Conservation (phyloP, 2,797 vertebrate species). For the Cynopterus sphinx region DNA sequence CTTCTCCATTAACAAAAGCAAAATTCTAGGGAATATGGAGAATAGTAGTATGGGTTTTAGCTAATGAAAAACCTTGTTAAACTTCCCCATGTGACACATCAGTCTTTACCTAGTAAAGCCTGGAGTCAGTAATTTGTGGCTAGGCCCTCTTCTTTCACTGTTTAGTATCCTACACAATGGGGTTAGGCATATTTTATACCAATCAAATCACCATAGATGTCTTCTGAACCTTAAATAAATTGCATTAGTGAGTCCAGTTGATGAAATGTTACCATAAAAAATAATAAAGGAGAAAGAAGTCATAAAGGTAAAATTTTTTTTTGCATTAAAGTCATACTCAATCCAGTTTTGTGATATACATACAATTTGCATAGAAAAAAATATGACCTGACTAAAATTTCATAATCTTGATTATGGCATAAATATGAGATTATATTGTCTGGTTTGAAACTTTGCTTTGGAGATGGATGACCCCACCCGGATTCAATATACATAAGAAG, state of each 20-base stretch:
- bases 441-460: neutral
- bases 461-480: neutral
- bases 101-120: neutral
- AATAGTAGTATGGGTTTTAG: neutral
- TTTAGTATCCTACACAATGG: neutral
- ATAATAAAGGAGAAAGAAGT: conserved; percentile 12
- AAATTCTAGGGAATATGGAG: neutral
- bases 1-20: neutral
- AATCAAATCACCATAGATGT: neutral
- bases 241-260: neutral
- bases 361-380: conserved; percentile 9
- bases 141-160: neutral
- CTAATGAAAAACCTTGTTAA: neutral
- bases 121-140: neutral
- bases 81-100: neutral
- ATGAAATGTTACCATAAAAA: neutral
- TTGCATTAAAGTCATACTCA: neutral
- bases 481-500: neutral
- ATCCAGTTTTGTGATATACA: neutral
- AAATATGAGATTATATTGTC: neutral
- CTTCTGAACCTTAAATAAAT: neutral
- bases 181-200: neutral
- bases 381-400: neutral
- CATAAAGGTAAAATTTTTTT: neutral
- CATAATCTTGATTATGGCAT: neutral